Base-by-base conservation (phyloP, 2,113 vertebrate species). In the Sialia sialis region DNA sequence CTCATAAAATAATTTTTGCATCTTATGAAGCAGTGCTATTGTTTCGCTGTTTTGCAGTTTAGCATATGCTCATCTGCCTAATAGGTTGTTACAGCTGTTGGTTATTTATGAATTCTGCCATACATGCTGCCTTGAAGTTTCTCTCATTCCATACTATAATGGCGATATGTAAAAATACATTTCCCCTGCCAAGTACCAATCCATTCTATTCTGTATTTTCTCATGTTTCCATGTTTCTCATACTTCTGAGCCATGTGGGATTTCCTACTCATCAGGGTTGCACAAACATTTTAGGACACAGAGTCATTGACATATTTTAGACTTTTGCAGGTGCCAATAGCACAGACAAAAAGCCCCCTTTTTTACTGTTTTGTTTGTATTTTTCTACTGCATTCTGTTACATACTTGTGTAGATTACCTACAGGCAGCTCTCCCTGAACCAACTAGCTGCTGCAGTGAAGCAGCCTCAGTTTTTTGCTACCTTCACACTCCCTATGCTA, bases 221-320 rank as follows among this genome's bases (percentile, higher is more conserved):
- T 72, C 25, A 36, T 5, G 22, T 25, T 49, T 81, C 30, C 1
- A 3, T 0, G 0, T 39, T 48, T 12, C 46, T 56, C 4, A 4
- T 30, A 29, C 17, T 87, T 78, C 64, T 54, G 60, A 95, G 34
- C 46, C 34, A 10, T 5, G 18, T 0, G 2, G 30, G 17, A 52
- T 73, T 88, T 70, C n/a, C 55, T 49, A 6, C 13, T 18, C 16
- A 19, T 26, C 32, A 68, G 15, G 19, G 64, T 21, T 58, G 55
- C 22, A 44, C 0, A 0, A 64, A 38, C 6, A 25, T 16, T 76
- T 69, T 39, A 29, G 59, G 56, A 59, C 32, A 67, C 13, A 34
- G 22, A 25, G 7, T 34, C 78, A 67, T 16, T 34, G 52, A 75
- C 16, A 72, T 12, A 5, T 56, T 66, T 69, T 32, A 64, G 32